Evolutionary conservation across 2,888 invertebrate genomes (phyloP).

Genomic region (Drosophila heteroneura): DNA sequence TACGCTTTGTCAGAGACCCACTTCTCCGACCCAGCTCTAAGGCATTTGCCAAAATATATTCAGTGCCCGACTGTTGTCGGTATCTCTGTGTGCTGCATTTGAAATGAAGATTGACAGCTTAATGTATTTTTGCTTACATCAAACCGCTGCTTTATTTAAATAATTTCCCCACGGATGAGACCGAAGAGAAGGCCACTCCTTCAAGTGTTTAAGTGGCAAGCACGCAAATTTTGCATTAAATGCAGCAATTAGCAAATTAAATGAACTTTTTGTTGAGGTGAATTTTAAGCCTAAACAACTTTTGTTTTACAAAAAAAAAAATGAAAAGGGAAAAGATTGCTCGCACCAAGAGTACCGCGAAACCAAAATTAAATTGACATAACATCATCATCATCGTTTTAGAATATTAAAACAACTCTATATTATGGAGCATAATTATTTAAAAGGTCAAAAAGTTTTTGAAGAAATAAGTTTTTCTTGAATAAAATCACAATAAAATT

Average conservation of each 20-base stretch:
- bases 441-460: background rate
- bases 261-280: conserved; percentile 50
- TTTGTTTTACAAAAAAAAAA: conserved; percentile 16
- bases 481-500: background rate
- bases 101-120: conserved; percentile 78
- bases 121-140: conserved; percentile 72
- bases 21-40: conserved; percentile 13
- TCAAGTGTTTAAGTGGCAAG: conserved; percentile 37
- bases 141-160: conserved; percentile 58
- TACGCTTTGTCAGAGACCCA: background rate
- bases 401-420: background rate
- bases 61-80: conserved; percentile 54
- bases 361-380: background rate
- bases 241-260: conserved; percentile 75
- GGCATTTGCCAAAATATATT: conserved; percentile 70
- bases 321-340: background rate
- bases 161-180: conserved; percentile 62
- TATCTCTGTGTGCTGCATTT: conserved; percentile 29
- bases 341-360: background rate
- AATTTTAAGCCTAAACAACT: conserved; percentile 35
- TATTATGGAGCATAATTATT: background rate
- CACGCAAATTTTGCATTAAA: conserved; percentile 73
- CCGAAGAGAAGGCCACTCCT: conserved; percentile 46
- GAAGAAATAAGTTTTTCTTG: background rate
- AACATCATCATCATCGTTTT: background rate